These are phyloP conservation scores for Lepus townsendii DNA, from an alignment of 2,797 vertebrate genomes.

Conservation along the genomic window DNA sequence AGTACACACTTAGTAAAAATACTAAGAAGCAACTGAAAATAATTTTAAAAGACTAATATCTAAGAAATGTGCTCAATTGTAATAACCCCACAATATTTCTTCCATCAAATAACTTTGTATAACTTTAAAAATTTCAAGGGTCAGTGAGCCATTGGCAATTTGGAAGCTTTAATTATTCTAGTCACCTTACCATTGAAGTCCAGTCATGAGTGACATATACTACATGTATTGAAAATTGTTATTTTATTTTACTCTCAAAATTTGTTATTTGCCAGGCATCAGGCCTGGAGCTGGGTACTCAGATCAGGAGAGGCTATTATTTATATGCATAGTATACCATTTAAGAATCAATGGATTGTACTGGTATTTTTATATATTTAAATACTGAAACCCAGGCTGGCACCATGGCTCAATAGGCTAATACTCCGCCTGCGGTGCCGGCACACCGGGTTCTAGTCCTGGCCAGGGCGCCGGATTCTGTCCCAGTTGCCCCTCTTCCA, in stretches of 20 bases:
- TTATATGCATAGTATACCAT: not conserved
- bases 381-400: not conserved
- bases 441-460: too few relatives aligned
- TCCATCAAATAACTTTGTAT: not conserved
- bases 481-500: too few relatives aligned
- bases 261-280: not conserved
- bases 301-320: not conserved
- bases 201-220: not conserved
- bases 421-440: too few relatives aligned
- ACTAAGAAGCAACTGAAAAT: conserved; percentile 4
- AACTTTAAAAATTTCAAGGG: not conserved
- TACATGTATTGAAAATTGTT: conserved; percentile 26
- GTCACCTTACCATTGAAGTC: not conserved
- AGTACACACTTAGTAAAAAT: not conserved
- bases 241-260: conserved; percentile 9
- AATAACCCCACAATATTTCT: not conserved
- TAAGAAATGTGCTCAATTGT: not conserved
- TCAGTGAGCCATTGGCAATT: not conserved
- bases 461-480: too few relatives aligned
- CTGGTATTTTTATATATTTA: not conserved
- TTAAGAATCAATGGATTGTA: conserved; percentile 8
- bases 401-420: too few relatives aligned
- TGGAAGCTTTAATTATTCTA: conserved; percentile 15
- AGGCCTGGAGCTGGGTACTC: not conserved
- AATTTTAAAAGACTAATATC: conserved; percentile 13